These are phyloP conservation scores for Akabosia matsudoensis DNA, from an alignment of 1,140 invertebrate species.

Conservation along the genomic window DNA sequence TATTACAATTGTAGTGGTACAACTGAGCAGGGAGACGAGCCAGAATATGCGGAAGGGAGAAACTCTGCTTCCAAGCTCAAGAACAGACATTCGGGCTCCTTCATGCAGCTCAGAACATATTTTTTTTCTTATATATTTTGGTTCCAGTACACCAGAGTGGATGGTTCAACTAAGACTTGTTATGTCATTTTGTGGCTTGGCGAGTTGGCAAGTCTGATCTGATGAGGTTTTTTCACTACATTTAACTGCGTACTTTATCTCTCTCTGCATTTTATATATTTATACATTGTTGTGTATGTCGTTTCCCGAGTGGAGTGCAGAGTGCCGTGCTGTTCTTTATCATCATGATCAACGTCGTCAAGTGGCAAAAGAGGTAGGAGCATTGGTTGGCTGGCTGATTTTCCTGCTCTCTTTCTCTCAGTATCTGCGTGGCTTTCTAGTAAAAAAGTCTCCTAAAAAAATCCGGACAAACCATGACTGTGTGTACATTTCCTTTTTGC, in stretches of 20 bases:
- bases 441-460: constrained; percentile 45
- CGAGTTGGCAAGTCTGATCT: background rate
- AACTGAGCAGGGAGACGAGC: no score
- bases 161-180: background rate
- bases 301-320: background rate
- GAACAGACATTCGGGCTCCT: background rate
- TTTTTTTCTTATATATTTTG: background rate
- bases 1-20: no score
- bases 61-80: background rate
- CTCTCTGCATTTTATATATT: no score
- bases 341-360: background rate
- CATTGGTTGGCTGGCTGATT: constrained; percentile 29
- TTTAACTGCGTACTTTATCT: background rate
- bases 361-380: background rate
- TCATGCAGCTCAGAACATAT: no score
- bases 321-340: background rate
- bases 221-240: constrained; percentile 12
- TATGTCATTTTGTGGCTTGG: background rate
- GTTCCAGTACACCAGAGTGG: no score
- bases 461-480: constrained; percentile 30
- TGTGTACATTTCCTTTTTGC: constrained; percentile 30
- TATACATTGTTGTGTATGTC: background rate
- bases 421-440: constrained; percentile 36
- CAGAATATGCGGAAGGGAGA: background rate
- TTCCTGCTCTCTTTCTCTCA: background rate